Evolutionary conservation across 2,888 invertebrate species (phyloP).

Genomic region (Myopa testacea): DNA sequence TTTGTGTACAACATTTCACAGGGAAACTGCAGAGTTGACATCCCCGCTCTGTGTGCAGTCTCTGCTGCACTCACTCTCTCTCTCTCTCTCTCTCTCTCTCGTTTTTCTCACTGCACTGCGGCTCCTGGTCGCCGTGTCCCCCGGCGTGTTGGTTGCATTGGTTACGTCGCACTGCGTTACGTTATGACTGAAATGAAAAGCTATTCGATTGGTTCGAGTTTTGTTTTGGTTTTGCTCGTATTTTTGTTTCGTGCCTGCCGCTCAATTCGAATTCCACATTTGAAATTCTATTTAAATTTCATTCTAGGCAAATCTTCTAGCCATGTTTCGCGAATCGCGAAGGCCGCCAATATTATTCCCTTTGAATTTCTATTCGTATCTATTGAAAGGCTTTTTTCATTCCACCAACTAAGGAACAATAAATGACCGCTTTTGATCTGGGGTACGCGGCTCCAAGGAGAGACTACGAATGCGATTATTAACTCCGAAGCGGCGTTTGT

Average conservation of each 20-base stretch:
- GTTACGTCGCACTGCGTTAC: not conserved
- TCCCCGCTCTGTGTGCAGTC: not conserved
- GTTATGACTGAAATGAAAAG: constrained; percentile 24
- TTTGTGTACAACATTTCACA: no score
- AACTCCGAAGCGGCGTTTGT: no score
- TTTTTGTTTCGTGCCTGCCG: not conserved
- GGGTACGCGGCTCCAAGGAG: no score
- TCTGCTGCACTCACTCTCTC: constrained; percentile 11
- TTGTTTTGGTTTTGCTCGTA: not conserved
- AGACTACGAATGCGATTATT: no score
- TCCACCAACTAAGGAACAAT: no score
- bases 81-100: not conserved
- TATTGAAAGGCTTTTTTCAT: no score
- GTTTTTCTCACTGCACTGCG: not conserved
- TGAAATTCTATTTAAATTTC: not conserved
- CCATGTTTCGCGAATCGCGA: no score
- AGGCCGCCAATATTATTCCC: no score
- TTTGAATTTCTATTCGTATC: no score
- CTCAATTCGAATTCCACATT: not conserved
- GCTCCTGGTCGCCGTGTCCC: not conserved
- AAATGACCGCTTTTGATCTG: no score
- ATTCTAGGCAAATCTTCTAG: no score
- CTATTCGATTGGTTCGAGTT: not conserved
- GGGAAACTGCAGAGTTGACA: not conserved
- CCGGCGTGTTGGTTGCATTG: constrained; percentile 2